phyloP scores from a whole-genome alignment of 2,888 invertebrate species.

The Abrostola tripartita region DNA sequence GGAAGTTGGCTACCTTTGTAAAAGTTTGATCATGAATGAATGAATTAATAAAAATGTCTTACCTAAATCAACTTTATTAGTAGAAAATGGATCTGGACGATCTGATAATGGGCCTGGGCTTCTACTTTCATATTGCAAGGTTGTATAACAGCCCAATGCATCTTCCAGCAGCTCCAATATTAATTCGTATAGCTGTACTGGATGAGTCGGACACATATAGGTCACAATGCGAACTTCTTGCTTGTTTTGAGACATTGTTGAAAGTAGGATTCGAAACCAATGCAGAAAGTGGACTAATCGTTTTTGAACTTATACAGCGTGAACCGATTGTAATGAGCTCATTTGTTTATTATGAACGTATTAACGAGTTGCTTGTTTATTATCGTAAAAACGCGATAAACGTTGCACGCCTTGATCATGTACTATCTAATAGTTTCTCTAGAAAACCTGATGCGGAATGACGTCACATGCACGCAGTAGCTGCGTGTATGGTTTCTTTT shows the following conservation, averaged over 20 bases:
- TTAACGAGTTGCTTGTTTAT: constrained; percentile 30
- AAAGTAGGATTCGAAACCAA: constrained; percentile 22
- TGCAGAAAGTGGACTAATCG: constrained; percentile 33
- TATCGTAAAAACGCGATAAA: constrained; percentile 62
- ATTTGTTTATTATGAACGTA: constrained; percentile 34
- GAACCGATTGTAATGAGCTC: constrained; percentile 36
- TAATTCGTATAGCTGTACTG: constrained; percentile 88
- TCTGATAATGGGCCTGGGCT: constrained; percentile 83
- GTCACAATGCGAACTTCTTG: constrained; percentile 87
- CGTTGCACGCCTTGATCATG: constrained; percentile 67
- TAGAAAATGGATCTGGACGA: constrained; percentile 87
- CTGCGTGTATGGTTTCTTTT: constrained; percentile 29
- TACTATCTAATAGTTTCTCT: constrained; percentile 55
- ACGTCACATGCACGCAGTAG: constrained; percentile 41
- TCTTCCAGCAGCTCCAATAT: constrained; percentile 87
- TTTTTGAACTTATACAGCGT: constrained; percentile 24
- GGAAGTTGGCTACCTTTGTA: too few species aligned
- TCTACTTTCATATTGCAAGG: constrained; percentile 89
- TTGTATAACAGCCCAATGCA: constrained; percentile 80
- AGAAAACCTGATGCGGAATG: constrained; percentile 44
- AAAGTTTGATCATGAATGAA: too few species aligned
- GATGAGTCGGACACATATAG: constrained; percentile 90
- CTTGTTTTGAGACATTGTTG: constrained; percentile 73
- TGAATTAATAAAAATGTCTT: constrained; percentile 46
- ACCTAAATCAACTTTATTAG: constrained; percentile 88